Evolutionary conservation across 1,140 invertebrate species (phyloP).

Genomic region (Pseudomyrmex concolor): DNA sequence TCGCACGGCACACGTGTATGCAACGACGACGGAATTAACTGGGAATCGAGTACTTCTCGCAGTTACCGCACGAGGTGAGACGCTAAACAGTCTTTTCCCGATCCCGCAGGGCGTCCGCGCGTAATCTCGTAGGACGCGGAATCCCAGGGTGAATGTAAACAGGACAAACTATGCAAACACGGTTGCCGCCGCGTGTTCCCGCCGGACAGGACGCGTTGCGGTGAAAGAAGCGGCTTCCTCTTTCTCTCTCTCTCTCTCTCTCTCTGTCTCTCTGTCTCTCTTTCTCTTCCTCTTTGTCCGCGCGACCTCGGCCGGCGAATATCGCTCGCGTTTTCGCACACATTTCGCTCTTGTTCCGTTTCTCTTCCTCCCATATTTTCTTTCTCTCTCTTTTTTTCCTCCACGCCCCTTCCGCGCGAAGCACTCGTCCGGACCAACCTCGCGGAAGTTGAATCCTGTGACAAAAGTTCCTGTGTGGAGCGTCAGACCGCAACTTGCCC

Average conservation of each 20-base stretch:
- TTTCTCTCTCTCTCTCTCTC: background rate
- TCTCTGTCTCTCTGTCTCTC: background rate
- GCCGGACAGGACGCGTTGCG: constrained; percentile 35
- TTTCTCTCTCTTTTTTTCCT: background rate
- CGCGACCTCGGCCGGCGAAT: constrained; percentile 11
- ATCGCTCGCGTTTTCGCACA: constrained; percentile 41
- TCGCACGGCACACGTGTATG: background rate
- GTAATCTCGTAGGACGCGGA: constrained; percentile 54
- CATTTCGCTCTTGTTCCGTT: constrained; percentile 3
- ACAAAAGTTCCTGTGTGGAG: constrained; percentile 72
- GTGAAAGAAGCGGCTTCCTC: constrained; percentile 44
- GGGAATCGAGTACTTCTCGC: constrained; percentile 20
- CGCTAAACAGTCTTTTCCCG: constrained; percentile 41
- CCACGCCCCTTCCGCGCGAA: background rate
- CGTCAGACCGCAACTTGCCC: constrained; percentile 66
- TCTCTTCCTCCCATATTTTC: background rate
- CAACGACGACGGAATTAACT: constrained; percentile 7
- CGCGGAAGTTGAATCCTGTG: constrained; percentile 69
- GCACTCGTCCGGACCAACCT: constrained; percentile 18
- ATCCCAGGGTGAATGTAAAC: constrained; percentile 49
- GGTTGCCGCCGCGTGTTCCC: background rate
- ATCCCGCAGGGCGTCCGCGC: constrained; percentile 43
- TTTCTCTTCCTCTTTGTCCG: background rate
- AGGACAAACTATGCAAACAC: constrained; percentile 58
- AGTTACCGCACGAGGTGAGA: constrained; percentile 21